Evolutionary conservation across 2,113 vertebrate species (phyloP), one percentile per base, ranked within the genome.

Genomic region (Xyrauchen texanus): DNA sequence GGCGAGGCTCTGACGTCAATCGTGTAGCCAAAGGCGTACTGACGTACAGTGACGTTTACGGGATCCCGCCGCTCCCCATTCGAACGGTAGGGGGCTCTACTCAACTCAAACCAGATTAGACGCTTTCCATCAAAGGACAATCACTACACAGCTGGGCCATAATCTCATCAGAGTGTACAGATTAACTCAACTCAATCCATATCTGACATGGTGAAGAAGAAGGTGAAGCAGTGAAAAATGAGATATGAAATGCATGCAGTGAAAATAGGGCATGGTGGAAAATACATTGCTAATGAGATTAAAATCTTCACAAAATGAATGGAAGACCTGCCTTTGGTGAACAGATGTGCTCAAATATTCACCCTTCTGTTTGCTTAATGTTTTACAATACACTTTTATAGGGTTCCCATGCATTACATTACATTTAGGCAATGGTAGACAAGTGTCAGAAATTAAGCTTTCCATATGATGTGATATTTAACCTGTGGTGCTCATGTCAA

Each of bases 21-120:
- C 0, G 5, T 46, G 91, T 91, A 68, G 61, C 90, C 85, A 78
- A 58, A 87, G 75, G 82, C n/a, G 88, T 1, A 34, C 90, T 89
- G 12, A 57, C 10, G 61, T 46, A 65, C 64, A 70, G 84, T 90
- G 91, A 93, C 84, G 88, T 90, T 34, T 87, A 88, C 87, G 90
- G 90, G 87, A 91, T 90, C 89, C 89, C 91, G 69, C 83, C 49
- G 81, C 86, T 78, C 80, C 76, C 13, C 67, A 55, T 68, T 46
- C 65, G 78, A 3, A 70, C 81, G 82, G 72, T n/a, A 85, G 85
- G 67, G 83, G 84, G 34, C 69, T 44, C 52, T 3, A 34, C 81
- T 34, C 3, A 34, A 53, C 85, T 83, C 85, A 83, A 71, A 66
- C n/a, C 47, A 77, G 72, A 53, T 70, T 44, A 57, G 66, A 66